phyloP scores from a whole-genome alignment of 2,113 vertebrate genomes.

The Sigmodon hispidus region DNA sequence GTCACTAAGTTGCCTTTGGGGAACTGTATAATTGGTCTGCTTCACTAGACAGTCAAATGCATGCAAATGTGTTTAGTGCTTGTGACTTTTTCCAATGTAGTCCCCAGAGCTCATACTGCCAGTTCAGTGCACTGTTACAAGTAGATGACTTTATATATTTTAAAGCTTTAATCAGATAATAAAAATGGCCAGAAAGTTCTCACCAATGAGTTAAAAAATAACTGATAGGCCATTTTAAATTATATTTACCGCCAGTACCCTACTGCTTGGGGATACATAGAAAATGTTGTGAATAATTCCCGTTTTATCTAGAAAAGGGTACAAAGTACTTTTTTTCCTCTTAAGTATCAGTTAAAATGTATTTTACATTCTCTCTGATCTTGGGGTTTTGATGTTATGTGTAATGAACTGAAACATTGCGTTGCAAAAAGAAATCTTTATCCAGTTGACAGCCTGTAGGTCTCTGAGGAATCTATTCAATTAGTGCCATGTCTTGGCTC shows the following conservation, averaged over 20 bases:
- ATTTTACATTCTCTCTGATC: constrained; percentile 66
- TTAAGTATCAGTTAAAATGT: constrained; percentile 54
- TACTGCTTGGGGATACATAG: neutral
- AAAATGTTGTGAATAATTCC: constrained; percentile 51
- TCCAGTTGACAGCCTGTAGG: constrained; percentile 51
- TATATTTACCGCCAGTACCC: neutral
- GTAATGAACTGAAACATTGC: constrained; percentile 63
- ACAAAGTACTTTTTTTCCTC: constrained; percentile 31
- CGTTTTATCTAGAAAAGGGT: neutral
- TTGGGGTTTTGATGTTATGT: constrained; percentile 70
- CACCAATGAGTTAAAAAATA: neutral
- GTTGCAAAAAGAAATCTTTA: constrained; percentile 70
- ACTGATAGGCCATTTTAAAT: constrained; percentile 28
- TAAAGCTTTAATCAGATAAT: neutral
- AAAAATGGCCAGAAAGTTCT: constrained; percentile 42
- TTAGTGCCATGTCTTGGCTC: constrained; percentile 27
- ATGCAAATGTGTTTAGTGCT: constrained; percentile 51
- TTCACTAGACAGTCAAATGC: constrained; percentile 33
- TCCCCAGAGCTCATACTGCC: neutral
- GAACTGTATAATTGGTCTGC: constrained; percentile 56
- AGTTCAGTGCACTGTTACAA: constrained; percentile 10
- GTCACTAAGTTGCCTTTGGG: constrained; percentile 47
- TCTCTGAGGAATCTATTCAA: constrained; percentile 65
- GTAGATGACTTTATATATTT: neutral
- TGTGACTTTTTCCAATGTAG: constrained; percentile 27